These are phyloP conservation scores for Diprion similis DNA, from an alignment of 1,140 invertebrate species.

Conservation along the genomic window DNA sequence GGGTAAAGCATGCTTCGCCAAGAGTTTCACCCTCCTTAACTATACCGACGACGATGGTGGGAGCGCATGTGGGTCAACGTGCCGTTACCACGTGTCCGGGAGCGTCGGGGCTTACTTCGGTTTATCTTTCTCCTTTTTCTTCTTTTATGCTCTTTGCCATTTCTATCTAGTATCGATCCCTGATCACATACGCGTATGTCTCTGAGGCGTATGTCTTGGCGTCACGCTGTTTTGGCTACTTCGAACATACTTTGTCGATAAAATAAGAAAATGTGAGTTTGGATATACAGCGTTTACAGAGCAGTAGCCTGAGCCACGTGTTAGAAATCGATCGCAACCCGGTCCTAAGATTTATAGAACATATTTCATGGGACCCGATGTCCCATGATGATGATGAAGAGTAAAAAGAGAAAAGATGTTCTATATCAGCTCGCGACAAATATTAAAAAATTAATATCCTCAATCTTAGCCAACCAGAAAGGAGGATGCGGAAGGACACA, in stretches of 20 bases:
- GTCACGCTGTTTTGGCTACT: neutral
- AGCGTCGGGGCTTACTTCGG: neutral
- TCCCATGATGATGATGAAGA: no score
- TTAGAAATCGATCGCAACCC: neutral
- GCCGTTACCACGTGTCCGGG: neutral
- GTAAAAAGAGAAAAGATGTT: neutral
- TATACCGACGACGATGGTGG: neutral
- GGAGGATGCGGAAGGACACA: constrained; percentile 7
- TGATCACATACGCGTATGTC: neutral
- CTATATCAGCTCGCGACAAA: neutral
- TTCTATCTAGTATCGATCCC: neutral
- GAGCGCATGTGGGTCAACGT: neutral
- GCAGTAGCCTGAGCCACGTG: neutral
- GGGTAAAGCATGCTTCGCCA: neutral
- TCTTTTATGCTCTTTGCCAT: neutral
- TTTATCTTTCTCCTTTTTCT: neutral
- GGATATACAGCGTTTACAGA: neutral
- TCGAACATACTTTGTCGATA: neutral
- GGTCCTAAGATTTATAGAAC: neutral
- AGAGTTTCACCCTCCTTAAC: neutral
- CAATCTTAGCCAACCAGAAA: constrained; percentile 9
- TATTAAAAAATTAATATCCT: neutral
- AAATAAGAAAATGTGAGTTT: neutral
- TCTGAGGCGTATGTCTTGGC: neutral
- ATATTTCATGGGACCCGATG: neutral